Conservation (phyloP, 2,797 vertebrate genomes). For the Pteropus rufus region DNA sequence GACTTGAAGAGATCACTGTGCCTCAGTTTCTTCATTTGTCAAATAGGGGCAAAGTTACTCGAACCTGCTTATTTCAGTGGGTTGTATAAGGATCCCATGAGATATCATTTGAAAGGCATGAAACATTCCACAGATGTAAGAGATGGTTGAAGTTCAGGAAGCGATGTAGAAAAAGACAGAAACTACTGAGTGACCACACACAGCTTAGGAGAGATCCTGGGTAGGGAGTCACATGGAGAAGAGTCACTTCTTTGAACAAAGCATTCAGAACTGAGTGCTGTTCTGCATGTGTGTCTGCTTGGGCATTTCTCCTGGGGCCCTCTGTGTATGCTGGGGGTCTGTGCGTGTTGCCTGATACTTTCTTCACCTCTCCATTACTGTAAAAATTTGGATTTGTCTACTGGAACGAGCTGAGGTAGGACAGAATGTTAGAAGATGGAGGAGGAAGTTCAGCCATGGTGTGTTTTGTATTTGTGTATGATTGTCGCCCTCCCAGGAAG, state of each 20-base stretch:
- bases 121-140: neutral
- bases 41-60: neutral
- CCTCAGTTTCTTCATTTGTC: neutral
- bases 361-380: neutral
- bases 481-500: neutral
- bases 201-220: neutral
- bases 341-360: neutral
- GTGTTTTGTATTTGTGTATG: neutral
- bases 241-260: neutral
- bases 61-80: neutral
- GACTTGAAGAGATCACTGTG: neutral
- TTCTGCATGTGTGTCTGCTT: neutral
- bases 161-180: neutral
- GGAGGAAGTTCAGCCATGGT: neutral
- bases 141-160: neutral
- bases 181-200: neutral
- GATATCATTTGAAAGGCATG: neutral
- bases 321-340: neutral
- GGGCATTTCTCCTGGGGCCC: neutral
- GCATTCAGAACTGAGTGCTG: neutral
- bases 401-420: neutral
- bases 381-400: neutral
- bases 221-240: neutral
- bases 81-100: neutral
- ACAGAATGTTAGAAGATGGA: neutral